These are phyloP conservation scores for Odontesthes bonariensis DNA, from an alignment of 2,113 vertebrate species.

Conservation along the genomic window DNA sequence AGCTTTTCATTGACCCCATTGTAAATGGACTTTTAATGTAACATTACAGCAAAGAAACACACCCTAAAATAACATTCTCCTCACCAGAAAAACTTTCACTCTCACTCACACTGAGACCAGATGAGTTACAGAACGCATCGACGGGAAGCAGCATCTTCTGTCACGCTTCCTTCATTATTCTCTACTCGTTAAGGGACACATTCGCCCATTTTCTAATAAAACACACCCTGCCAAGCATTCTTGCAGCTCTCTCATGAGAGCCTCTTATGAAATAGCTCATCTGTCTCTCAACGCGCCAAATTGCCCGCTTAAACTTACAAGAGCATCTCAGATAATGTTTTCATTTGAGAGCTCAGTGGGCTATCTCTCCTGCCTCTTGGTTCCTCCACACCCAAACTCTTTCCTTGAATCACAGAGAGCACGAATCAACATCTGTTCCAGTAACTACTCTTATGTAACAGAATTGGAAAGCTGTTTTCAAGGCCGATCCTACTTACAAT, in stretches of 20 bases:
- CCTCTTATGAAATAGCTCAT: slow-evolving; percentile 69
- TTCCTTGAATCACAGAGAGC: slow-evolving; percentile 63
- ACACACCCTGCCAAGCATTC: slow-evolving; percentile 70
- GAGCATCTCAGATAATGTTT: slow-evolving; percentile 72
- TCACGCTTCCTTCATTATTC: slow-evolving; percentile 65
- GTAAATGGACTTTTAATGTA: slow-evolving; percentile 81
- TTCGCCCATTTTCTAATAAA: slow-evolving; percentile 76
- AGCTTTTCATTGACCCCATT: slow-evolving; percentile 83
- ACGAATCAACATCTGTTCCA: slow-evolving; percentile 80
- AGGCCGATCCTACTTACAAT: slow-evolving; percentile 58
- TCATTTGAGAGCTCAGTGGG: slow-evolving; percentile 67
- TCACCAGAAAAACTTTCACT: slow-evolving; percentile 59
- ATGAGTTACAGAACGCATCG: slow-evolving; percentile 9
- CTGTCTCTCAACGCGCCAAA: slow-evolving; percentile 55
- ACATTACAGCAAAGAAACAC: slow-evolving; percentile 76
- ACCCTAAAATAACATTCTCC: slow-evolving; percentile 75
- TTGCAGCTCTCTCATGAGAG: slow-evolving; percentile 65
- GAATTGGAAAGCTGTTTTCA: slow-evolving; percentile 59
- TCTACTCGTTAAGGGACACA: slow-evolving; percentile 60
- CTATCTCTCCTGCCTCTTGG: slow-evolving; percentile 62
- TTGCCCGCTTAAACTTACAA: slow-evolving; percentile 58
- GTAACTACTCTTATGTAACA: slow-evolving; percentile 75
- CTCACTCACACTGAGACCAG: slow-evolving; percentile 37
- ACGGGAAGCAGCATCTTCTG: slow-evolving; percentile 61
- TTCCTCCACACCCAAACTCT: slow-evolving; percentile 66